Percentiles rank a stretch among this genome's conserved stretches.
These are phyloP conservation scores for Albula glossodonta DNA, from an alignment of 2,113 vertebrate species.

Conservation along the genomic window DNA sequence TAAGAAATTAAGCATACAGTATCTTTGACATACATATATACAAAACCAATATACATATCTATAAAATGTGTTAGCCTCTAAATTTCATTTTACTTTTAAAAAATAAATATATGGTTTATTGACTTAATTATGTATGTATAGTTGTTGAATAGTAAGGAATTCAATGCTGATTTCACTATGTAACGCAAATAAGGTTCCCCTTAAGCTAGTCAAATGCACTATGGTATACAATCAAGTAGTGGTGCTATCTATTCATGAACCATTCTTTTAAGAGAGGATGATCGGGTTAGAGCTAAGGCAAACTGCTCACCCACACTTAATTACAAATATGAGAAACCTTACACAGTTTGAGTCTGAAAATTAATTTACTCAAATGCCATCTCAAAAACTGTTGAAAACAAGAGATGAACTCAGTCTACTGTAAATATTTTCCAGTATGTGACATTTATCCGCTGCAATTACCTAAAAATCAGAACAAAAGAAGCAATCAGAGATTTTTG, in stretches of 20 bases:
- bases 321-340: not conserved
- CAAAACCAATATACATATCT: constrained; percentile 58
- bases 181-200: not conserved
- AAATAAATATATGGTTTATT: constrained; percentile 58
- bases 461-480: too few relatives aligned
- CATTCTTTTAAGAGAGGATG: constrained; percentile 16
- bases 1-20: constrained; percentile 6
- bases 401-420: too few relatives aligned
- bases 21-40: constrained; percentile 49
- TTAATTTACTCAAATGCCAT: too few relatives aligned
- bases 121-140: constrained; percentile 15
- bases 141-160: not conserved
- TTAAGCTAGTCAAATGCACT: not conserved
- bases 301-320: not conserved
- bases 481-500: too few relatives aligned
- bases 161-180: not conserved
- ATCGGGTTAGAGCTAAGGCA: not conserved
- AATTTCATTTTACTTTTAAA: constrained; percentile 42
- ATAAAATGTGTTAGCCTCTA: constrained; percentile 29
- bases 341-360: not conserved
- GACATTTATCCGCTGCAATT: too few relatives aligned
- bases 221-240: not conserved
- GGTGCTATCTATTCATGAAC: not conserved
- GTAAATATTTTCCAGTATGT: too few relatives aligned
- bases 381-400: too few relatives aligned